phyloP scores from a whole-genome alignment of 2,888 invertebrate species.

The Andrena fulva region DNA sequence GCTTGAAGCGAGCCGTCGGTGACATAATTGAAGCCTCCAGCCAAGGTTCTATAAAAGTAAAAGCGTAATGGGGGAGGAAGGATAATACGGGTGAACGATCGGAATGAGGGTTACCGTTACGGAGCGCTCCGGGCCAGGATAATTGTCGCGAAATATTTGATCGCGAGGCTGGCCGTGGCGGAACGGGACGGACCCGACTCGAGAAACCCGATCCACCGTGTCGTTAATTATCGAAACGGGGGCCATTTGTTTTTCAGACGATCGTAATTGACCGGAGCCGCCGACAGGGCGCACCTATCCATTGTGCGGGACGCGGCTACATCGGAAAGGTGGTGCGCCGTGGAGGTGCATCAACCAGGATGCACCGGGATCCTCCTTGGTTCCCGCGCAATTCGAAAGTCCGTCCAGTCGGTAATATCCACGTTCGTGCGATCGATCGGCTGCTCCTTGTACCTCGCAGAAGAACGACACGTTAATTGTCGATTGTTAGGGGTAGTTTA shows the following conservation, averaged over 20 bases:
- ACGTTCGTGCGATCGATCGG: conserved; percentile 16
- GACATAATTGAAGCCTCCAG: conserved; percentile 9
- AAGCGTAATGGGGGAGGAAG: background rate
- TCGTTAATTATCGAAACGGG: conserved; percentile 69
- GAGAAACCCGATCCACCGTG: conserved; percentile 42
- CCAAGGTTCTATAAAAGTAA: conserved; percentile 2
- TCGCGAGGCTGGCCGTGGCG: conserved; percentile 14
- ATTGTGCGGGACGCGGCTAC: conserved; percentile 58
- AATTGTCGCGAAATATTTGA: conserved; percentile 55
- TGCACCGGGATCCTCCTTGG: conserved; percentile 38
- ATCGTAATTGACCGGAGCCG: conserved; percentile 65
- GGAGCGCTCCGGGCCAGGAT: conserved; percentile 10
- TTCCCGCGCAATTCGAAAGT: conserved; percentile 29
- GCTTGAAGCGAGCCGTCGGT: background rate
- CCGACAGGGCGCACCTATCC: conserved; percentile 64
- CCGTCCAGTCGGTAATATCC: conserved; percentile 40
- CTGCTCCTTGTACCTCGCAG: conserved; percentile 7
- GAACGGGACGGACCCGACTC: conserved; percentile 12
- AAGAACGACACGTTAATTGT: conserved; percentile 49
- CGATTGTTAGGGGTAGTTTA: conserved; percentile 16
- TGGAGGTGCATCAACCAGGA: conserved; percentile 22
- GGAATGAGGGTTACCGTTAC: conserved; percentile 29
- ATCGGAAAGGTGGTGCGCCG: conserved; percentile 63
- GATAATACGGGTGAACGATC: conserved; percentile 11
- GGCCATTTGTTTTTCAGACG: conserved; percentile 66